Conservation (phyloP, 2,797 vertebrate species). For the Silurus aristotelis region DNA sequence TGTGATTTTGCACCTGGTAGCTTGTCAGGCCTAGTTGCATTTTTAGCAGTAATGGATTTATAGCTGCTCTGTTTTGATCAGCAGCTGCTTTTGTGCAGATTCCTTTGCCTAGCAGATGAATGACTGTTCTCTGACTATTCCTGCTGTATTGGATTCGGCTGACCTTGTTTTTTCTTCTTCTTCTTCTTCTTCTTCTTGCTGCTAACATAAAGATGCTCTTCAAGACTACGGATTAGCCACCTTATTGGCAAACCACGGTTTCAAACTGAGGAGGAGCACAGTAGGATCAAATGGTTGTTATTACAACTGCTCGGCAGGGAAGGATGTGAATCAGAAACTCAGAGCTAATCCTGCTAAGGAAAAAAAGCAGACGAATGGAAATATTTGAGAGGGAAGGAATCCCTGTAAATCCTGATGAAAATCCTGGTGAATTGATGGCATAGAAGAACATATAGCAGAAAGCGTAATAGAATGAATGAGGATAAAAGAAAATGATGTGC, state of each 20-base stretch:
- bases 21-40: neutral
- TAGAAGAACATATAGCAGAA: neutral
- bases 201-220: slow-evolving; percentile 69
- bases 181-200: slow-evolving; percentile 35
- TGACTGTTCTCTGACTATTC: slow-evolving; percentile 11
- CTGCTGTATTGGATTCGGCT: slow-evolving; percentile 53
- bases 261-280: slow-evolving; percentile 41
- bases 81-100: neutral
- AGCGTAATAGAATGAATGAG: neutral
- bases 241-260: slow-evolving; percentile 67
- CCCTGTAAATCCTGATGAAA: slow-evolving; percentile 8
- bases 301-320: slow-evolving; percentile 36
- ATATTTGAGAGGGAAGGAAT: slow-evolving; percentile 31
- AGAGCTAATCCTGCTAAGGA: slow-evolving; percentile 46
- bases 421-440: no score
- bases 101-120: neutral
- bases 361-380: slow-evolving; percentile 37
- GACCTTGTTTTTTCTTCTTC: slow-evolving; percentile 55
- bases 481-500: neutral
- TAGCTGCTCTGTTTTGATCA: no score
- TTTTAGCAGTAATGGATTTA: neutral
- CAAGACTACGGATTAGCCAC: slow-evolving; percentile 70
- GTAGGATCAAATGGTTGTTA: slow-evolving; percentile 46
- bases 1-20: neutral
- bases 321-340: slow-evolving; percentile 38